These are phyloP conservation scores for Lasaia peninsularis DNA, from an alignment of 1,140 invertebrate genomes.

Conservation along the genomic window DNA sequence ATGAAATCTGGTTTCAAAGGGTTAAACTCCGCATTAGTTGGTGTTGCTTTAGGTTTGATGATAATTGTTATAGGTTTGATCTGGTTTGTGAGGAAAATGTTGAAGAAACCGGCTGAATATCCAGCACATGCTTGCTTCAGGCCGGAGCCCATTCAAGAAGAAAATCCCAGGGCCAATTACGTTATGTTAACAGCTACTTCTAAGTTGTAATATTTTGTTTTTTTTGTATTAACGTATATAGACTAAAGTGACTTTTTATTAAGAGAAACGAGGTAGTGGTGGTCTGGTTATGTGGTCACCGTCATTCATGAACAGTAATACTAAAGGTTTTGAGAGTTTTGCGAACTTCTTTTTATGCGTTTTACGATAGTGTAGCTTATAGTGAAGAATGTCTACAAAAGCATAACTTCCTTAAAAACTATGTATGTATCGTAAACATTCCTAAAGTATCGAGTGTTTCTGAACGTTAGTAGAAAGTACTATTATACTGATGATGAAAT, in stretches of 20 bases:
- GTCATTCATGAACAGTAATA: too few species aligned
- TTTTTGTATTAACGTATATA: conserved; percentile 7
- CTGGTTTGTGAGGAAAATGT: conserved; percentile 77
- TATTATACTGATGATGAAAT: too few species aligned
- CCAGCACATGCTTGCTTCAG: conserved; percentile 78
- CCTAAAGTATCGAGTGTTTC: too few species aligned
- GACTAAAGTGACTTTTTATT: neutral
- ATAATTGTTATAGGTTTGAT: conserved; percentile 74
- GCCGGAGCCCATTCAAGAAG: conserved; percentile 67
- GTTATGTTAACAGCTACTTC: conserved; percentile 81
- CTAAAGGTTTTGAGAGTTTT: too few species aligned
- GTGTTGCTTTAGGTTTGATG: conserved; percentile 75
- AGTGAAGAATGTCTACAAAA: too few species aligned
- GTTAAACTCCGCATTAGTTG: conserved; percentile 75
- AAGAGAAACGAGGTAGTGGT: too few species aligned
- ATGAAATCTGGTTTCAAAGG: conserved; percentile 68
- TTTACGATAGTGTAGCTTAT: too few species aligned
- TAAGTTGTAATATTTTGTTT: conserved; percentile 56
- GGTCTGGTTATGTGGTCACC: too few species aligned
- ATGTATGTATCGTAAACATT: too few species aligned
- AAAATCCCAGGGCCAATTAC: conserved; percentile 76
- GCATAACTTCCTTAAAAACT: too few species aligned
- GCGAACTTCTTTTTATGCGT: too few species aligned
- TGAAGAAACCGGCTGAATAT: conserved; percentile 74
- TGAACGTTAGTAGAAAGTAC: too few species aligned